A percentile compares a stretch with the other conserved stretches of the same genome.
Conservation (phyloP, 2,113 vertebrate species). For the Pitta sordida region DNA sequence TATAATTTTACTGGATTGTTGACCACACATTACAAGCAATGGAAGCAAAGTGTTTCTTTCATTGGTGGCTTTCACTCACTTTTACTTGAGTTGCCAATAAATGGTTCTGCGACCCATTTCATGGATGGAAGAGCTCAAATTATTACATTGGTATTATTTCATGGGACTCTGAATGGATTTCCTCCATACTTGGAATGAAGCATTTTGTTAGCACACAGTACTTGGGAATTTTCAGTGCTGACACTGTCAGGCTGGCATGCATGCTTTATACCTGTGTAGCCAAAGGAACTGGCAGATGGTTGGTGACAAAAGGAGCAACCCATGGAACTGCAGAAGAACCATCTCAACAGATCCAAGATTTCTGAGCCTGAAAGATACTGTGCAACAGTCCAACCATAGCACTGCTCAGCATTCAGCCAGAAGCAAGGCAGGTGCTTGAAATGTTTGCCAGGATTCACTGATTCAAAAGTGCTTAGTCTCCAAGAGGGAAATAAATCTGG, state of each 20-base stretch:
- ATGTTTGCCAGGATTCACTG: neutral
- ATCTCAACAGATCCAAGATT: neutral
- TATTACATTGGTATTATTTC: neutral
- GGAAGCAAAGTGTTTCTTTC: neutral
- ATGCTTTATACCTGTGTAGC: neutral
- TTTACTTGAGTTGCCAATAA: neutral
- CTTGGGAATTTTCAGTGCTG: neutral
- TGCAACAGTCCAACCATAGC: neutral
- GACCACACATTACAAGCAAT: neutral
- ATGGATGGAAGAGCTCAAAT: neutral
- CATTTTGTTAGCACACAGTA: neutral
- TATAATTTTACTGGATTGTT: neutral
- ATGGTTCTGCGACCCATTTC: neutral
- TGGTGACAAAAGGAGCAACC: conserved; percentile 2
- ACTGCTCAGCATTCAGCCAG: conserved; percentile 9
- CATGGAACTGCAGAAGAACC: neutral
- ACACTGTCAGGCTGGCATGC: neutral
- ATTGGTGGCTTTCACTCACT: neutral
- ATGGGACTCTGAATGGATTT: neutral
- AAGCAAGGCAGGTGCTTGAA: conserved; percentile 36
- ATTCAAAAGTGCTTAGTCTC: neutral
- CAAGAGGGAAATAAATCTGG: neutral
- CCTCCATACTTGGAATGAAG: neutral
- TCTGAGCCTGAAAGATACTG: neutral
- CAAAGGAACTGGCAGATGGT: conserved; percentile 4